phyloP scores from a whole-genome alignment of 2,888 invertebrate species.

The Notodonta dromedarius region DNA sequence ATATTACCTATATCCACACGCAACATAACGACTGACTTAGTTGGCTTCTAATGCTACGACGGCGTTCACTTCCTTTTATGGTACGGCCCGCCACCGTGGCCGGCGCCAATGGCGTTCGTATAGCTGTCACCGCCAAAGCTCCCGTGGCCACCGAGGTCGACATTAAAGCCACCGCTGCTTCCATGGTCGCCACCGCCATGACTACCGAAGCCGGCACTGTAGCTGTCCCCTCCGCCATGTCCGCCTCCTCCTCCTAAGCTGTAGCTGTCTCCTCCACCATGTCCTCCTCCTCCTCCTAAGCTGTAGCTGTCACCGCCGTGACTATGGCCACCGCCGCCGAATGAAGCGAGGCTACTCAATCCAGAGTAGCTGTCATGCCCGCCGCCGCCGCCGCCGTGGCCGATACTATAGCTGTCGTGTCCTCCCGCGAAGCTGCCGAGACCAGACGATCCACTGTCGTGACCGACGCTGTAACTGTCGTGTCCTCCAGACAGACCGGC shows the following conservation, averaged over 20 bases:
- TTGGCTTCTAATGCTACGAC: slow-evolving; percentile 44
- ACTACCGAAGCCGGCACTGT: slow-evolving; percentile 40
- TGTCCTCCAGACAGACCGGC: slow-evolving; percentile 12
- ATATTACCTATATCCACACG: not conserved
- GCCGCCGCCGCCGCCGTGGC: slow-evolving; percentile 40
- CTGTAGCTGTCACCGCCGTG: slow-evolving; percentile 31
- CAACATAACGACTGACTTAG: slow-evolving; percentile 63
- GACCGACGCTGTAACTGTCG: slow-evolving; percentile 35
- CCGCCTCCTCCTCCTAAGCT: slow-evolving; percentile 38
- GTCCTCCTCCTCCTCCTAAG: slow-evolving; percentile 33
- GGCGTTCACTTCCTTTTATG: slow-evolving; percentile 59
- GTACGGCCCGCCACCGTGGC: slow-evolving; percentile 79
- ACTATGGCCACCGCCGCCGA: slow-evolving; percentile 31
- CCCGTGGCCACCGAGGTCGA: slow-evolving; percentile 43
- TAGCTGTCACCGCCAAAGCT: slow-evolving; percentile 69
- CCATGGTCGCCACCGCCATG: slow-evolving; percentile 50
- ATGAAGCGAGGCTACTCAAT: slow-evolving; percentile 32
- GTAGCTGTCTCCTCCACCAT: slow-evolving; percentile 35
- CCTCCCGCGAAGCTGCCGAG: slow-evolving; percentile 26
- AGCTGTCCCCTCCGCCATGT: slow-evolving; percentile 37
- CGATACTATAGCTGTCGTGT: slow-evolving; percentile 33
- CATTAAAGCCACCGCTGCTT: slow-evolving; percentile 51
- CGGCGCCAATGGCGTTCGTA: slow-evolving; percentile 70
- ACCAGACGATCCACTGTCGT: slow-evolving; percentile 25
- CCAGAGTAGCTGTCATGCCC: slow-evolving; percentile 25